Conservation (phyloP, 2,888 invertebrate genomes). For the Meliscaeva auricollis region DNA sequence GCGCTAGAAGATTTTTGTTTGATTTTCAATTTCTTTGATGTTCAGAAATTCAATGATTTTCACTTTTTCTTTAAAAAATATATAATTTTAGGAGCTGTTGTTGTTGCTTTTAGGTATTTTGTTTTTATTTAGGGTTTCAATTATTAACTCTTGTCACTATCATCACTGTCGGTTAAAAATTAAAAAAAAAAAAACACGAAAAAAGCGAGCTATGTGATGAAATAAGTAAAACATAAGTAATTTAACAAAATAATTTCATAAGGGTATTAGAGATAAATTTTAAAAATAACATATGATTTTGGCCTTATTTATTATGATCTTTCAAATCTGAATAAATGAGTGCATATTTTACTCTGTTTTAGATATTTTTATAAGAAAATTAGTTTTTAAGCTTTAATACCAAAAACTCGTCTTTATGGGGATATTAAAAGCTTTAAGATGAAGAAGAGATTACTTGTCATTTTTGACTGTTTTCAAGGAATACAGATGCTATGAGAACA, state of each 20-base stretch:
- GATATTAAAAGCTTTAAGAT: too few relatives aligned
- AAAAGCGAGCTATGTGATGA: conserved; percentile 8
- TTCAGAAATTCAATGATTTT: conserved; percentile 75
- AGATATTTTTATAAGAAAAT: too few relatives aligned
- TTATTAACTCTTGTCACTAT: conserved; percentile 77
- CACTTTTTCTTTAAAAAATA: conserved; percentile 74
- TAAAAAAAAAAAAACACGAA: conserved; percentile 4
- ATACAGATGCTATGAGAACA: too few relatives aligned
- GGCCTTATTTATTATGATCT: background rate
- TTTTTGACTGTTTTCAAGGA: too few relatives aligned
- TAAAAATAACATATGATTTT: too few relatives aligned
- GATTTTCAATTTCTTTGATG: conserved; percentile 62
- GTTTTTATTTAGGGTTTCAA: conserved; percentile 64
- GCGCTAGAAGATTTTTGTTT: conserved; percentile 78
- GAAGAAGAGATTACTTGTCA: too few relatives aligned
- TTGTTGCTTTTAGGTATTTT: conserved; percentile 68
- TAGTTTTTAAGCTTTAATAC: too few relatives aligned
- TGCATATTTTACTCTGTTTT: too few relatives aligned
- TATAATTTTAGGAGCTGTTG: conserved; percentile 65
- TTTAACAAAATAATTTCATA: background rate
- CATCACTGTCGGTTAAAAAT: conserved; percentile 63
- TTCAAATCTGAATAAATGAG: too few relatives aligned
- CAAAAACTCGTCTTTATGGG: too few relatives aligned
- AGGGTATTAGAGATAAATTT: too few relatives aligned
- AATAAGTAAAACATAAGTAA: background rate